Base-by-base conservation (phyloP, 2,888 invertebrate species). In the Himalopsyche anomala region DNA sequence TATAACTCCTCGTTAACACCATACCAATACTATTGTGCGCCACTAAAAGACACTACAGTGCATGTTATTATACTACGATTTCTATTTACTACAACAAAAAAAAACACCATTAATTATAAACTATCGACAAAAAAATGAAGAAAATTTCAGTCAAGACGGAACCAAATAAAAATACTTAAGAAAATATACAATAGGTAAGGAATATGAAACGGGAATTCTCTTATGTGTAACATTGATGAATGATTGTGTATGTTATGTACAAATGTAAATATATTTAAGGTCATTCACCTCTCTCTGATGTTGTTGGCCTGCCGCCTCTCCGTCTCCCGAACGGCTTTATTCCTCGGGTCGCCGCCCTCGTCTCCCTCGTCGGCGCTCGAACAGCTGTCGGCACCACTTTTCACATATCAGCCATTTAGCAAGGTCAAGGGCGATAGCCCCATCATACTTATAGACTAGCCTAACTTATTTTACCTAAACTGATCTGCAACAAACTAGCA, bases 221-320 rank as follows among this genome's bases (percentile, higher is more conserved):
- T 15, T 3, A 98, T 89, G 94, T 98, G 91, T 98, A 98, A 94
- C 19, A 38, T 5, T 55, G 51, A 51, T 51, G 54, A 79, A 80
- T 51, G 51, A 82, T 86, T 86, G 80, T 80, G 80, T 86, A 83
- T 81, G 36, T 82, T 86, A 83, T 83, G 15, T 55, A 82, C 38
- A 36, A 28, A 82, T 85, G 62, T 80, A 42, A 87, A 85, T 85
- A 86, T 74, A 81, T 82, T 55, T 40, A 79, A 82, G 36, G 85
- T 51, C 93, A 94, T 94, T 93, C 94, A 98, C 98, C 98, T 96
- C 95, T 98, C 98, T 90, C 99, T 94, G 90, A 98, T 98, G 94
- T 99, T 99, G 95, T 99, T 99, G 91, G 99, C 98, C 93, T 98
- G 98, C 89, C 99, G 95, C 90, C 99, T 95, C 94, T 99, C 97